Evolutionary conservation across 2,797 vertebrate species (phyloP).

Genomic region (Xerus rutilus): DNA sequence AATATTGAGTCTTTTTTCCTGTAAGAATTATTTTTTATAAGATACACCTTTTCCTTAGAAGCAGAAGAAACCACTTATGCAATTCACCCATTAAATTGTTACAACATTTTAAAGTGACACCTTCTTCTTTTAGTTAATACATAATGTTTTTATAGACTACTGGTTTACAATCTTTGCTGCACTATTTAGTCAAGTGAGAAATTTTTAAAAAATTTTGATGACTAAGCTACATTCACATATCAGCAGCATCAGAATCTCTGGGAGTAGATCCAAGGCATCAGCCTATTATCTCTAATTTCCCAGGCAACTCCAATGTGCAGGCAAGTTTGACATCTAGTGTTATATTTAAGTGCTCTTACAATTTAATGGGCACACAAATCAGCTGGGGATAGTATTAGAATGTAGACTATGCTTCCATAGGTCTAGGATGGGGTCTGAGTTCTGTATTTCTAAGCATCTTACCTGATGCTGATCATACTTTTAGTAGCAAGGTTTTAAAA

Average conservation of each 20-base stretch:
- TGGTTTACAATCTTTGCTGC: not conserved
- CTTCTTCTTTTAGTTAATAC: not conserved
- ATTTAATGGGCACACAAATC: slow-evolving; percentile 6
- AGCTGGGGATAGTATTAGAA: not conserved
- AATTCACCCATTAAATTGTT: not conserved
- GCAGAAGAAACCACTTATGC: not conserved
- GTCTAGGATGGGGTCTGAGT: not conserved
- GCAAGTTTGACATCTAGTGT: not conserved
- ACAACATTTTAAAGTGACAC: not conserved
- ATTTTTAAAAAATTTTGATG: not conserved
- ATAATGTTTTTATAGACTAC: not conserved
- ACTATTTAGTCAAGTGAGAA: slow-evolving; percentile 4
- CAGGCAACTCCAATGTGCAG: not conserved
- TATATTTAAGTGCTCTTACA: slow-evolving; percentile 56
- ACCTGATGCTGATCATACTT: not conserved
- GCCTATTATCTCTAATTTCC: not conserved
- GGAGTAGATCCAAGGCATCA: not conserved
- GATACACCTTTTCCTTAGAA: not conserved
- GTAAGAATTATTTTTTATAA: not conserved
- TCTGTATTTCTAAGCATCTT: not conserved
- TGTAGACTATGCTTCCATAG: not conserved
- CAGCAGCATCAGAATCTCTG: slow-evolving; percentile 40
- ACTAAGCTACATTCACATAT: not conserved
- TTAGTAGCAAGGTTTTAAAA: not conserved
- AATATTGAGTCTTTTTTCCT: not conserved